Conservation (phyloP, 1,140 invertebrate species). For the Zaprionus kolodkinae region DNA sequence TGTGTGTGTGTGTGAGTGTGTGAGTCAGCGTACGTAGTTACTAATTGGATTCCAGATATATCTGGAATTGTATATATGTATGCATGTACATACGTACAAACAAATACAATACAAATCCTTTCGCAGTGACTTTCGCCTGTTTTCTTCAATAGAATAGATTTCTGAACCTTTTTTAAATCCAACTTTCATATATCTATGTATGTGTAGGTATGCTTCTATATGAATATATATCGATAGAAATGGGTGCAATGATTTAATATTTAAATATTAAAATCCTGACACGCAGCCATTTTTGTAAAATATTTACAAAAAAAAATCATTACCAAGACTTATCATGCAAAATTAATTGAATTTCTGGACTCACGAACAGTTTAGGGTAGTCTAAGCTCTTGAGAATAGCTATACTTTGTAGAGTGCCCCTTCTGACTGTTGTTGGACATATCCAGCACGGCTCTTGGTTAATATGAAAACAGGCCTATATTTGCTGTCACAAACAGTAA, state of each 20-base stretch:
- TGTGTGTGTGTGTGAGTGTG: constrained; percentile 17
- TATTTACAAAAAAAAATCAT: no score
- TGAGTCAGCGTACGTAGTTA: constrained; percentile 36
- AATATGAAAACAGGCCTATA: constrained; percentile 33
- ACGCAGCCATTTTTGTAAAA: no score
- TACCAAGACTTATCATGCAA: no score
- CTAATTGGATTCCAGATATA: constrained; percentile 72
- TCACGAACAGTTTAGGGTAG: no score
- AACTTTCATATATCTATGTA: no score
- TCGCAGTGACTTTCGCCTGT: constrained; percentile 46
- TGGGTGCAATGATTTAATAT: no score
- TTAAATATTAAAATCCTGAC: no score
- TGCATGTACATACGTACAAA: no score
- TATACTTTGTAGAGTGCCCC: neutral
- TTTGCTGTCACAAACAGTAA: constrained; percentile 66
- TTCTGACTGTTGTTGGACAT: neutral
- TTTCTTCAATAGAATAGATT: constrained; percentile 4
- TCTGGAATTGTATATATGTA: no score
- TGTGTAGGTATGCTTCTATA: no score
- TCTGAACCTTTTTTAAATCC: neutral
- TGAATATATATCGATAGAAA: no score
- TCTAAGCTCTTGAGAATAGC: neutral
- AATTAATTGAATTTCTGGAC: no score
- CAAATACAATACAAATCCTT: constrained; percentile 50
- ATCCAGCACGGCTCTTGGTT: neutral